Conservation (phyloP, 2,113 vertebrate species). For the Oenanthe oenanthe region DNA sequence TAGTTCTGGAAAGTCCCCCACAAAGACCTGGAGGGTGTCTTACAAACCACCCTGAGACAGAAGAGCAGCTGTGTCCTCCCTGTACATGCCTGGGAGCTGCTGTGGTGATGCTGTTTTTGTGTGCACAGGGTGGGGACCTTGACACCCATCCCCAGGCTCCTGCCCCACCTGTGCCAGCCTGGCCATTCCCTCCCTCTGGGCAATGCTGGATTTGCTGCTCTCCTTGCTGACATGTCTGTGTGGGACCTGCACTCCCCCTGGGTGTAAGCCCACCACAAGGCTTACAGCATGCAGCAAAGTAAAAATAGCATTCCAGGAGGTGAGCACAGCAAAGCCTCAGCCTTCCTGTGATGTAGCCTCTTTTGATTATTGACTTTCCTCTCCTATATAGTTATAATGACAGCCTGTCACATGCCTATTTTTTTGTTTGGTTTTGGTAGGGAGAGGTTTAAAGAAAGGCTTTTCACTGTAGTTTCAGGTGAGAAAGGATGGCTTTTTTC, state of each 20-base stretch:
- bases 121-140: not conserved
- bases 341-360: not conserved
- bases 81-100: fast-evolving
- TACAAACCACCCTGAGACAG: not conserved
- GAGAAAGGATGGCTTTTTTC: not conserved
- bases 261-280: not conserved
- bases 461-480: not conserved
- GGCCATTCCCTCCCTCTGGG: not conserved
- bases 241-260: not conserved
- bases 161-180: not conserved
- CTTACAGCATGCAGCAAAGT: not conserved
- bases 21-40: not conserved
- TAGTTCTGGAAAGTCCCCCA: not conserved
- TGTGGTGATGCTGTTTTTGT: not conserved
- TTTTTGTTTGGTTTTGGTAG: not conserved
- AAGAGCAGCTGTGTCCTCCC: not conserved
- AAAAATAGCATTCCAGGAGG: constrained; percentile 21
- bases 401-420: not conserved
- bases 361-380: not conserved
- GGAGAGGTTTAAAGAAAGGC: not conserved
- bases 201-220: not conserved
- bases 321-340: not conserved
- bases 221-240: fast-evolving
- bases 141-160: not conserved
- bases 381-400: not conserved